A percentile compares a stretch with the other conserved stretches of the same genome.
These are phyloP conservation scores for Geophilus truncorum DNA, from an alignment of 2,888 invertebrate species.

Conservation along the genomic window DNA sequence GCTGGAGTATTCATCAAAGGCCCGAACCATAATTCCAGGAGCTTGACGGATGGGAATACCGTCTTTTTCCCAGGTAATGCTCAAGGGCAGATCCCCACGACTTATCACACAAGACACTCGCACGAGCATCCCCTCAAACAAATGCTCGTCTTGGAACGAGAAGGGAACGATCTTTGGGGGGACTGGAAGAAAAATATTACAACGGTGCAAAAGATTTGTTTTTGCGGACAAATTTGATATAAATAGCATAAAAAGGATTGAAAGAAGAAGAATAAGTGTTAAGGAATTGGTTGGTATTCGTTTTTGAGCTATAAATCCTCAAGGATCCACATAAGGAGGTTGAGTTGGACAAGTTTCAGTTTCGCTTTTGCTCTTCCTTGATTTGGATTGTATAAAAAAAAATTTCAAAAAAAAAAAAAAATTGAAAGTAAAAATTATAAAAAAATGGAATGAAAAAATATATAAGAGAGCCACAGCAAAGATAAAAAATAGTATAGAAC, in stretches of 20 bases:
- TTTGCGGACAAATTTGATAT: not conserved
- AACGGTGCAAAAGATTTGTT: slow-evolving; percentile 34
- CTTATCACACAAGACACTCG: slow-evolving; percentile 50
- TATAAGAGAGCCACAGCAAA: not conserved
- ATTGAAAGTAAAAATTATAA: not conserved
- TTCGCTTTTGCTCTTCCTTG: slow-evolving; percentile 4
- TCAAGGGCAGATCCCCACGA: slow-evolving; percentile 45
- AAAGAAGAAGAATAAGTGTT: slow-evolving; percentile 14
- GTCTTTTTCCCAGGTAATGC: slow-evolving; percentile 47
- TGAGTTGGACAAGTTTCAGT: not conserved
- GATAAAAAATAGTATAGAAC: slow-evolving; percentile 28
- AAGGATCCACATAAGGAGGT: not conserved
- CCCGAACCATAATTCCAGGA: slow-evolving; percentile 33
- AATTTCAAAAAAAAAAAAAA: not conserved
- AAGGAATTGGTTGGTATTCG: not conserved
- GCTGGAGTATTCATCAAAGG: slow-evolving; percentile 33
- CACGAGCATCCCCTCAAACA: slow-evolving; percentile 58
- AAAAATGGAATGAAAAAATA: not conserved
- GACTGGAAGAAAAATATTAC: slow-evolving; percentile 51
- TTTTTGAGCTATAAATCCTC: not conserved
- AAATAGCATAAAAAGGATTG: not conserved
- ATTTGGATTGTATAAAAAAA: slow-evolving; percentile 36
- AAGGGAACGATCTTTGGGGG: slow-evolving; percentile 67
- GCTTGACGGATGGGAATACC: slow-evolving; percentile 38
- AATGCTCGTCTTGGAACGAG: slow-evolving; percentile 67